Percentiles rank a stretch among this genome's conserved stretches.
Conservation (phyloP, 2,888 invertebrate genomes). For the Ormia ochracea region DNA sequence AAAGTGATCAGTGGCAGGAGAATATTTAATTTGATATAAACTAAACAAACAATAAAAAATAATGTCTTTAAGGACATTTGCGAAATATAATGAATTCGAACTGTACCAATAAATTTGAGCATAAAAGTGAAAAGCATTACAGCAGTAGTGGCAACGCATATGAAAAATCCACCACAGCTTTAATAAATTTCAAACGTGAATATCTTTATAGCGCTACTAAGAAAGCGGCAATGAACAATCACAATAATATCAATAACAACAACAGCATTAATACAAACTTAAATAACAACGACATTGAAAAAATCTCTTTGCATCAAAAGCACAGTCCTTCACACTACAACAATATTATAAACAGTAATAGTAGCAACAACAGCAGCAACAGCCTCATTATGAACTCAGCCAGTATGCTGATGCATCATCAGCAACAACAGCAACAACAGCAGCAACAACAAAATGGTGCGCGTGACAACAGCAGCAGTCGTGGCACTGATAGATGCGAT, state of each 20-base stretch:
- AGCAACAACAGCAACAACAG: constrained; percentile 71
- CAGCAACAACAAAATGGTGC: constrained; percentile 71
- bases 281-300: constrained; percentile 58
- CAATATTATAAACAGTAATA: constrained; percentile 52
- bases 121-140: constrained; percentile 28
- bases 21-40: neutral
- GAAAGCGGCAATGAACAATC: constrained; percentile 66
- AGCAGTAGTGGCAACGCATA: constrained; percentile 3
- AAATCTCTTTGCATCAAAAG: constrained; percentile 62
- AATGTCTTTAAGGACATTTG: constrained; percentile 40
- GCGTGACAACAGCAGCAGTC: constrained; percentile 71
- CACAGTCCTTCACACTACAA: constrained; percentile 56
- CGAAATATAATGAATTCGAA: constrained; percentile 48
- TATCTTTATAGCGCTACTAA: constrained; percentile 65
- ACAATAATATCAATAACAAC: constrained; percentile 64
- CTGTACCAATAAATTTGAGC: constrained; percentile 45
- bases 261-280: constrained; percentile 29
- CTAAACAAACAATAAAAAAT: constrained; percentile 12
- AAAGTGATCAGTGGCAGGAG: neutral
- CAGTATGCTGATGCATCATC: constrained; percentile 74
- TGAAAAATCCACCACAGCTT: constrained; percentile 47
- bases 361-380: constrained; percentile 56
- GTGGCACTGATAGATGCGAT: constrained; percentile 65
- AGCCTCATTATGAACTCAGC: constrained; percentile 71
- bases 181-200: constrained; percentile 65